These are phyloP conservation scores for Microtus obscurus DNA, from an alignment of 2,797 vertebrate genomes.

Conservation along the genomic window DNA sequence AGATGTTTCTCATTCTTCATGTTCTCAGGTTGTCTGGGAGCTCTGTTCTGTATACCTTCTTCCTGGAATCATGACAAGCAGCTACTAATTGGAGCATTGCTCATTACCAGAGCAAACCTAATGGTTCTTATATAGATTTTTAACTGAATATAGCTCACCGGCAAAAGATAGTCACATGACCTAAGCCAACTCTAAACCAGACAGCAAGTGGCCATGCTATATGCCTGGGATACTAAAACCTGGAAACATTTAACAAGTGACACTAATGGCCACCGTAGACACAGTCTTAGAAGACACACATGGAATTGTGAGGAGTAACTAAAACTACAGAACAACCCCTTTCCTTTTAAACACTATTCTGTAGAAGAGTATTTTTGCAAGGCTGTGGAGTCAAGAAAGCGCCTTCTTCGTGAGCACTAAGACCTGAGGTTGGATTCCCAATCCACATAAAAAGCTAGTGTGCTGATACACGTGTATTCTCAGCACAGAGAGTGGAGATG, in stretches of 20 bases:
- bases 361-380: background rate
- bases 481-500: too few species aligned
- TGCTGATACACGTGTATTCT: background rate
- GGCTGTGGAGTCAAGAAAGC: background rate
- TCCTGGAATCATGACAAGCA: background rate
- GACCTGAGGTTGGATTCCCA: background rate
- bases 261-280: background rate
- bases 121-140: background rate
- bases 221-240: background rate
- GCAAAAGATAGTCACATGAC: background rate
- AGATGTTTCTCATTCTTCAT: background rate
- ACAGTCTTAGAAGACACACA: background rate
- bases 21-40: background rate
- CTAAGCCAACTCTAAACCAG: background rate
- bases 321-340: background rate
- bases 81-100: background rate
- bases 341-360: constrained; percentile 26
- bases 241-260: background rate
- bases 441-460: background rate
- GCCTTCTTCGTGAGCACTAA: background rate
- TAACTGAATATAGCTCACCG: background rate
- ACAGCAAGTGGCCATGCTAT: background rate
- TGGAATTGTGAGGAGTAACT: background rate
- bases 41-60: background rate
- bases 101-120: background rate